These are phyloP conservation scores for Lathronympha strigana DNA, from an alignment of 2,888 invertebrate species.

Conservation along the genomic window DNA sequence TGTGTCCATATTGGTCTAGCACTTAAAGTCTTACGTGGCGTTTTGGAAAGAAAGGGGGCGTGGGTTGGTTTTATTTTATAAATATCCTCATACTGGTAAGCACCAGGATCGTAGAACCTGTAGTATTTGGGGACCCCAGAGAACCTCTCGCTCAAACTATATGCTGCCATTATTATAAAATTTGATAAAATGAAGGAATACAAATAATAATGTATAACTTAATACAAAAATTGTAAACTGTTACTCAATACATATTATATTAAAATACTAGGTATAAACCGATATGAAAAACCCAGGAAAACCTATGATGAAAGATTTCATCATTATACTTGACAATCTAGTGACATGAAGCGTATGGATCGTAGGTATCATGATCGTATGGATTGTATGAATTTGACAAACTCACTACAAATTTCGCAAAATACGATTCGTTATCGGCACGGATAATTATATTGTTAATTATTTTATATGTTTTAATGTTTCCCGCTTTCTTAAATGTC, in stretches of 20 bases:
- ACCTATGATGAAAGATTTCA: background rate
- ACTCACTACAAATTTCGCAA: no score
- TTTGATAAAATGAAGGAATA: background rate
- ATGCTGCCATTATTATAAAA: constrained; percentile 59
- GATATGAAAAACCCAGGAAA: no score
- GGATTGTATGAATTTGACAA: no score
- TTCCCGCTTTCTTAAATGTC: no score
- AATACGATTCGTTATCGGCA: no score
- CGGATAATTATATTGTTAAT: no score
- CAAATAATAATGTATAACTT: background rate
- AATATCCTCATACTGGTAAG: constrained; percentile 56
- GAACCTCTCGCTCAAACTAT: constrained; percentile 60
- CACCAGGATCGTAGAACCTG: constrained; percentile 66
- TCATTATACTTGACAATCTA: background rate
- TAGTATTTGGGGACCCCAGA: constrained; percentile 52
- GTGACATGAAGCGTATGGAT: background rate
- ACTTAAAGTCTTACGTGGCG: constrained; percentile 53
- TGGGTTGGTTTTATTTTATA: constrained; percentile 50
- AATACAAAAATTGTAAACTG: constrained; percentile 6
- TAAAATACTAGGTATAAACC: no score
- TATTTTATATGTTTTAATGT: no score
- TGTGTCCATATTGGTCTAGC: constrained; percentile 62
- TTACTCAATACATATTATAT: background rate
- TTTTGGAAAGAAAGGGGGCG: constrained; percentile 64
- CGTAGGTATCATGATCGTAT: no score